A percentile compares a stretch with the other conserved stretches of the same genome.
These are phyloP conservation scores for Conus ventricosus DNA, from an alignment of 1,140 invertebrate species.

Conservation along the genomic window DNA sequence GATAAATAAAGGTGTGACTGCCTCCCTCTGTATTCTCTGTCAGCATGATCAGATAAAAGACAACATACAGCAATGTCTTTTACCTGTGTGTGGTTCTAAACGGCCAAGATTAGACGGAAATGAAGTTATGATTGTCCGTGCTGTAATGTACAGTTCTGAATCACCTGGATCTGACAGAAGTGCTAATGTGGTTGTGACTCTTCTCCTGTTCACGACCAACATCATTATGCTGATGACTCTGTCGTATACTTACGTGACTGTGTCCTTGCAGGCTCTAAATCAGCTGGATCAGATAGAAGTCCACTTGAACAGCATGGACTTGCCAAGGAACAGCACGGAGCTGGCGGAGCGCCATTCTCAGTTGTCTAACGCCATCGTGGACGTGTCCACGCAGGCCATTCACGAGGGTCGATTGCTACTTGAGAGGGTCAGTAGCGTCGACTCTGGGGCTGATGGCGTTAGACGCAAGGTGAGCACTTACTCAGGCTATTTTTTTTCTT, in stretches of 20 bases:
- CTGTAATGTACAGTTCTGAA: too few relatives aligned
- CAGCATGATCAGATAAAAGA: too few relatives aligned
- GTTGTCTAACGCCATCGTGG: conserved; percentile 80
- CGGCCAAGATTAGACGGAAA: too few relatives aligned
- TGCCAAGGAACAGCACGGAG: conserved; percentile 80
- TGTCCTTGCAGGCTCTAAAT: conserved; percentile 79
- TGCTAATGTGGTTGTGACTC: conserved; percentile 75
- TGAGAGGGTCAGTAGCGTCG: conserved; percentile 81
- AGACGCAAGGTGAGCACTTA: conserved; percentile 68
- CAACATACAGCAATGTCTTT: too few relatives aligned
- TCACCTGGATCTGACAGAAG: too few relatives aligned
- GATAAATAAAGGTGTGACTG: too few relatives aligned
- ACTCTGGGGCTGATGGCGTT: conserved; percentile 81
- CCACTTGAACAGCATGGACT: conserved; percentile 80
- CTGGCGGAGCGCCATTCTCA: conserved; percentile 82
- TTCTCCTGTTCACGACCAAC: too few relatives aligned
- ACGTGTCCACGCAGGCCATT: conserved; percentile 80
- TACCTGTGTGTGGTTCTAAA: too few relatives aligned
- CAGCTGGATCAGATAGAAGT: conserved; percentile 87
- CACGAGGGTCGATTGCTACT: conserved; percentile 85
- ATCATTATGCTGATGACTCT: too few relatives aligned
- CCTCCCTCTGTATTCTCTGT: too few relatives aligned
- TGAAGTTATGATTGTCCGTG: too few relatives aligned
- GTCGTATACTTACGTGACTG: too few relatives aligned
- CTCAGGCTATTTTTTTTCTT: conserved; percentile 17